These are phyloP conservation scores for Cyclophora punctaria DNA, from an alignment of 2,888 invertebrate genomes.

Conservation along the genomic window DNA sequence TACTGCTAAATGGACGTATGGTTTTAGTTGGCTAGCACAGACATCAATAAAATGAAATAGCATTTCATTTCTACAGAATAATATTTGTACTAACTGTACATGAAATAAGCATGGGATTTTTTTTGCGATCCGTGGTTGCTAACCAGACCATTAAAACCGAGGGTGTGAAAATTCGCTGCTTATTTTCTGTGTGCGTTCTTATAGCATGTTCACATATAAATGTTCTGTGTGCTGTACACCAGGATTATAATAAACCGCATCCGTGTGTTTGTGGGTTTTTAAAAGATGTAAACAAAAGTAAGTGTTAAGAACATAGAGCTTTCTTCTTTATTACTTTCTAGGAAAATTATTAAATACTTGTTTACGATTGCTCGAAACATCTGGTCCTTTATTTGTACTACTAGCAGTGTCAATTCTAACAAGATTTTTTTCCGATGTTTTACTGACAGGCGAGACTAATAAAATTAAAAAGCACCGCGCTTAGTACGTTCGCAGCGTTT, in stretches of 20 bases:
- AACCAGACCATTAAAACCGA: slow-evolving; percentile 60
- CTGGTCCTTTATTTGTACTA: no score
- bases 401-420: no score
- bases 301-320: no score
- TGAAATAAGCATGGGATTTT: slow-evolving; percentile 8
- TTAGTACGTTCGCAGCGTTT: neutral
- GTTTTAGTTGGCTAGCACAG: no score
- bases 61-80: neutral
- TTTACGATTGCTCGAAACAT: no score
- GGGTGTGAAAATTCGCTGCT: slow-evolving; percentile 68
- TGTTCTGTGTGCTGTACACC: neutral
- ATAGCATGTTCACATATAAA: slow-evolving; percentile 11
- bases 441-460: neutral
- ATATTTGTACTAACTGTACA: no score
- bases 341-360: no score
- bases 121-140: slow-evolving; percentile 43
- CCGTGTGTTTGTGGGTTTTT: neutral
- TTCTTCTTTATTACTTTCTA: no score
- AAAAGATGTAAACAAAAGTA: no score
- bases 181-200: slow-evolving; percentile 43
- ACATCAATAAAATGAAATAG: neutral
- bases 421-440: no score
- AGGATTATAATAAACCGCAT: neutral
- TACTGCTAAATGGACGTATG: no score
- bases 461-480: neutral